Conservation (phyloP, 2,113 vertebrate species). For the Bubo scandiacus region DNA sequence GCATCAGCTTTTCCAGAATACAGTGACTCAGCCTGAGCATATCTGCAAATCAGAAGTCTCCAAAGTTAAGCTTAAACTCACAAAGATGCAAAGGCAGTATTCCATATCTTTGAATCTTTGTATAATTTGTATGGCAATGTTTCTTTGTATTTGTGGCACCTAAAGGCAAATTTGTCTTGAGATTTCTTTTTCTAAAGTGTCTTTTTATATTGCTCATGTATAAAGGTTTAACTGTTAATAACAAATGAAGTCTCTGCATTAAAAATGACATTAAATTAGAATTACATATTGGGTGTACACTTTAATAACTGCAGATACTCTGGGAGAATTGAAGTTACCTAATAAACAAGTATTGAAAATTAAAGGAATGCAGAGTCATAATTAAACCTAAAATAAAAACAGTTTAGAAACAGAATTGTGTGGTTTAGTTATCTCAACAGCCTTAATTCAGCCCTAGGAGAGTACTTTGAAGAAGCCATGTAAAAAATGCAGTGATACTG, state of each 20-base stretch:
- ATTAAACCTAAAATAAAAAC: conserved; percentile 10
- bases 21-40: not conserved
- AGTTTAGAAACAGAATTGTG: not conserved
- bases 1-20: not conserved
- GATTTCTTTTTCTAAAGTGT: not conserved
- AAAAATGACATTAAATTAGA: not conserved
- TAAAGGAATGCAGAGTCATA: not conserved
- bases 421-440: not conserved
- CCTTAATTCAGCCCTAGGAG: not conserved
- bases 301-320: conserved; percentile 36
- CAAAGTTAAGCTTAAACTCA: not conserved
- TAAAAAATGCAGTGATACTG: not conserved
- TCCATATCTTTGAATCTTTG: not conserved
- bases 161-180: not conserved
- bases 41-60: not conserved
- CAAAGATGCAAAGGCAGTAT: not conserved
- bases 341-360: conserved; percentile 1
- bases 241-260: not conserved
- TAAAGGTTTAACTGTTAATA: not conserved
- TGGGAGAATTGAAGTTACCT: not conserved
- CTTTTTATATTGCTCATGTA: not conserved
- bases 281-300: not conserved
- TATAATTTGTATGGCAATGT: not conserved
- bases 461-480: not conserved
- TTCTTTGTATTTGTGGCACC: not conserved